Conservation (phyloP, 2,888 invertebrate species). For the Gastracanthus pulcherrimus region DNA sequence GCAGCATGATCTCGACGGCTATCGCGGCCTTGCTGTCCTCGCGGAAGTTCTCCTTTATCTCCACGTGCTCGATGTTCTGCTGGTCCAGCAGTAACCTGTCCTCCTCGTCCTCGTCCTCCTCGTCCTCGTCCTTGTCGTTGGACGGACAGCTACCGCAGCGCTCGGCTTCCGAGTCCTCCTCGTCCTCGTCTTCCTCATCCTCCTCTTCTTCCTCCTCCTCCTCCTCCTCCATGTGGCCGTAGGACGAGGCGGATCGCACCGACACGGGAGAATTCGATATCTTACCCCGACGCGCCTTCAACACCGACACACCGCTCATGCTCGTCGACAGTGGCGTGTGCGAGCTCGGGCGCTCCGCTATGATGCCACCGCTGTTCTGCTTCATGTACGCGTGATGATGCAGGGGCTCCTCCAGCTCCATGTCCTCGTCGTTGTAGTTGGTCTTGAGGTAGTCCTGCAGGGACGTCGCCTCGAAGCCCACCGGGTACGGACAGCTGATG, state of each 20-base stretch:
- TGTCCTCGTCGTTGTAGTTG: slow-evolving; percentile 73
- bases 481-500: slow-evolving; percentile 66
- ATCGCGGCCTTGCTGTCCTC: slow-evolving; percentile 12
- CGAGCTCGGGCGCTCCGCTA: slow-evolving; percentile 63
- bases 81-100: slow-evolving; percentile 43
- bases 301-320: slow-evolving; percentile 69
- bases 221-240: slow-evolving; percentile 48
- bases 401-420: slow-evolving; percentile 73
- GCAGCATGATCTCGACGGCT: slow-evolving; percentile 1
- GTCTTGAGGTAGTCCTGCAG: slow-evolving; percentile 67
- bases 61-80: slow-evolving; percentile 17
- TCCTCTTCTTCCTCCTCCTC: slow-evolving; percentile 64
- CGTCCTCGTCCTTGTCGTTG: slow-evolving; percentile 57
- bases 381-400: slow-evolving; percentile 69
- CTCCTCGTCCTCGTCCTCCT: slow-evolving; percentile 53
- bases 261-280: slow-evolving; percentile 72
- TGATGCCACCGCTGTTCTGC: slow-evolving; percentile 3
- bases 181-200: slow-evolving; percentile 49
- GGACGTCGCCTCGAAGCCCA: slow-evolving; percentile 67
- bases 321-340: slow-evolving; percentile 69
- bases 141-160: slow-evolving; percentile 64
- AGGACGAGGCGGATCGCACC: slow-evolving; percentile 64
- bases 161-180: slow-evolving; percentile 61
- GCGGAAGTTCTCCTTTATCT: background rate
- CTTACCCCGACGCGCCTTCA: slow-evolving; percentile 75